Base-by-base conservation (phyloP, 2,797 vertebrate species). In the Propithecus perrieri region DNA sequence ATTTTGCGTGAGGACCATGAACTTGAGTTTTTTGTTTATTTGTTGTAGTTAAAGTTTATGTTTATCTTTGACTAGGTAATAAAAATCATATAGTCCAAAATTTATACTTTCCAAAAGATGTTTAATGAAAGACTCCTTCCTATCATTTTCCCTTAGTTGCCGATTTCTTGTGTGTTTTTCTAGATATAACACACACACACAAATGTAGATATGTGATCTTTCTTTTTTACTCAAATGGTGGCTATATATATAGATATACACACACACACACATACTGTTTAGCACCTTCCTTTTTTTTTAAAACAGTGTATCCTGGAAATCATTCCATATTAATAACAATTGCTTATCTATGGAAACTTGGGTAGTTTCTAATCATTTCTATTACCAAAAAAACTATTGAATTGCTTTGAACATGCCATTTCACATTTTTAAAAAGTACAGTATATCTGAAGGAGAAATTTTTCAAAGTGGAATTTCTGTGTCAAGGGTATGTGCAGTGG, bases 381-480 rank as follows among this genome's bases (percentile, higher is more conserved):
- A 2, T 92, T 94, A 69, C 7, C 92, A 69, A 48, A 43, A 92
- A 94, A 92, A 74, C 61, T 92, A 33, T 69, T 43, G 48, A 93
- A 92, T 85, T 90, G 78, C 48, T 79, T 71, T 72, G 53, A 92
- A 75, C 35, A n/a, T 48, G 11, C 76, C 35, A 91, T 65, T 63
- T 85, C 48, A 57, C 24, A n/a, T 38, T 78, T 95, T 69, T 61
- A n/a, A 30, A 63, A 94, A 95, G 35, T 69, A 72, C 2, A 71
- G 11, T 63, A 3, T 71, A 41, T 74, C 18, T 92, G 48, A 90
- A 92, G 50, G 74, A 76, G 94, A 76, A 72, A 71, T 90, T 79
- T 12, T 35, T 69, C 43, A 65, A 65, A 71, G 57, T 85, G 46
- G 30, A 24, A 46, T 89, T 84, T 84, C 91, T 84, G 14, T 75